A percentile compares a stretch with the other conserved stretches of the same genome.
Conservation (phyloP, 2,888 invertebrate species). For the Cecidostiba fungosa region DNA sequence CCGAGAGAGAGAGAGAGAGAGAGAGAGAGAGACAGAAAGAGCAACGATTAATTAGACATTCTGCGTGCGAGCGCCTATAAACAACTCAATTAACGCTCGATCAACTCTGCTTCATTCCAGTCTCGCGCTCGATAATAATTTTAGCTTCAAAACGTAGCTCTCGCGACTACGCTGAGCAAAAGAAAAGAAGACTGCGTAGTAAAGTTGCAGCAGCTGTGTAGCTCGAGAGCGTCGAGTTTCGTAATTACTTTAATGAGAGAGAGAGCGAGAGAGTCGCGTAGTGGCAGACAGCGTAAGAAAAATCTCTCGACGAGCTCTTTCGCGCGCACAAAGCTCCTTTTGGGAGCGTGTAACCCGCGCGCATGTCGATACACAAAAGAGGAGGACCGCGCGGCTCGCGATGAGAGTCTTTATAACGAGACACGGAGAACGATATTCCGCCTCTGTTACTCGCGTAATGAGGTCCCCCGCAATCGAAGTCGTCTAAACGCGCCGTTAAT, state of each 20-base stretch:
- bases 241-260: conserved; percentile 57
- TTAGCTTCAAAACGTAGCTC: background rate
- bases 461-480: conserved; percentile 65
- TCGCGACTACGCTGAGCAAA: background rate
- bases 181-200: background rate
- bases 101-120: conserved; percentile 16
- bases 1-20: no score
- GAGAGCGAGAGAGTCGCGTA: no score
- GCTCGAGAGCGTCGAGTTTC: conserved; percentile 21
- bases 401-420: background rate
- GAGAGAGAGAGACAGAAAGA: no score
- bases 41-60: conserved; percentile 6
- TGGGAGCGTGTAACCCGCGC: background rate
- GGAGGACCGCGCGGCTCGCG: background rate
- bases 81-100: conserved; percentile 37
- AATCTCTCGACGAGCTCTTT: background rate
- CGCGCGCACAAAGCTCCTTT: background rate
- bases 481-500: conserved; percentile 65
- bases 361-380: background rate
- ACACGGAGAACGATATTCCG: background rate
- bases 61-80: background rate
- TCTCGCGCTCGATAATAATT: background rate
- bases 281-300: no score
- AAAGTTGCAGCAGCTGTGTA: background rate
- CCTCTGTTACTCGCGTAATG: conserved; percentile 48